phyloP scores from a whole-genome alignment of 1,140 invertebrate species.

The Euwallacea similis region DNA sequence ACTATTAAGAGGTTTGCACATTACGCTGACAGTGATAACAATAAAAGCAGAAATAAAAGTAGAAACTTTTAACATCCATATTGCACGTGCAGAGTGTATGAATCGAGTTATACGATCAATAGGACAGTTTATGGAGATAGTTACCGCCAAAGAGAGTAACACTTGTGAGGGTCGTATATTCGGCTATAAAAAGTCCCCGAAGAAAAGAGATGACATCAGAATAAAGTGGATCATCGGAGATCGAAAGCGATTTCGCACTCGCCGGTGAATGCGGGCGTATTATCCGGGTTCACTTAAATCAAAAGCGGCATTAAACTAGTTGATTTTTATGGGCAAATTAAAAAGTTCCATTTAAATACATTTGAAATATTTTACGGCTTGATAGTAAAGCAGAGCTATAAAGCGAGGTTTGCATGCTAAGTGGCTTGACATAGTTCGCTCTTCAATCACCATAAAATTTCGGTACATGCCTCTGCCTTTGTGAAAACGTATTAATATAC shows the following conservation, averaged over 20 bases:
- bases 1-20: too few species aligned
- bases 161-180: conserved; percentile 25
- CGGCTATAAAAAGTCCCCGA: conserved; percentile 28
- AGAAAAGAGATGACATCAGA: conserved; percentile 25
- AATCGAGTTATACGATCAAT: conserved; percentile 32
- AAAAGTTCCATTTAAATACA: conserved; percentile 52
- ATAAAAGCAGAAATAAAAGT: too few species aligned
- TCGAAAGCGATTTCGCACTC: conserved; percentile 32
- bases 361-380: conserved; percentile 50
- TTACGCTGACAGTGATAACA: too few species aligned
- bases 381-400: conserved; percentile 49
- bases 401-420: conserved; percentile 49
- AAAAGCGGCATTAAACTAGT: conserved; percentile 48
- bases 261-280: conserved; percentile 38
- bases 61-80: not conserved
- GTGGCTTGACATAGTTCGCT: conserved; percentile 49
- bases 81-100: conserved; percentile 29
- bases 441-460: conserved; percentile 51
- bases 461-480: conserved; percentile 43
- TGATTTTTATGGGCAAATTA: conserved; percentile 52
- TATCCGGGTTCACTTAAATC: conserved; percentile 40
- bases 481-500: conserved; percentile 48
- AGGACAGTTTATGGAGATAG: conserved; percentile 28
- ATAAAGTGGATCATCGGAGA: conserved; percentile 33
- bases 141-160: conserved; percentile 25